phyloP scores from a whole-genome alignment of 2,797 vertebrate species.

The Ptychobarbus kaznakovi region DNA sequence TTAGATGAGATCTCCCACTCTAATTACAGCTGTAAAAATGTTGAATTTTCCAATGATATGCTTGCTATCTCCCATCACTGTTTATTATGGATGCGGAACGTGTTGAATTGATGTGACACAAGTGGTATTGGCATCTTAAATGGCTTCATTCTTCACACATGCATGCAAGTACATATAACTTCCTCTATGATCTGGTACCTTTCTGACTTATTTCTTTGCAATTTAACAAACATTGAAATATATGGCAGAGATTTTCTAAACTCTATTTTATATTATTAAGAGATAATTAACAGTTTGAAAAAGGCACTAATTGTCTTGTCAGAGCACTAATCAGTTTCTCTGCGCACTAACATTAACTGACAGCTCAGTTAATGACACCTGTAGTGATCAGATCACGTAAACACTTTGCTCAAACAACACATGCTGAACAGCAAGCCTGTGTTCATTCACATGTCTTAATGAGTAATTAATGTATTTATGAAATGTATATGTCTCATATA shows the following conservation, averaged over 20 bases:
- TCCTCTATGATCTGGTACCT: not conserved
- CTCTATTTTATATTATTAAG: constrained; percentile 31
- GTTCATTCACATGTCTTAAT: not conserved
- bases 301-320: constrained; percentile 34
- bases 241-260: constrained; percentile 2
- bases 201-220: not conserved
- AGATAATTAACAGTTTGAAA: constrained; percentile 40
- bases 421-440: constrained; percentile 1
- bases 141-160: constrained; percentile 11
- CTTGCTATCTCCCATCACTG: constrained; percentile 43
- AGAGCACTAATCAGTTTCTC: constrained; percentile 1
- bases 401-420: not conserved
- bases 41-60: constrained; percentile 48
- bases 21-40: constrained; percentile 47
- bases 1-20: constrained; percentile 27
- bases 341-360: constrained; percentile 12
- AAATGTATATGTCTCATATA: not conserved
- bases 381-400: constrained; percentile 20
- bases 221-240: constrained; percentile 2
- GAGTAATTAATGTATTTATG: not conserved
- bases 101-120: constrained; percentile 34
- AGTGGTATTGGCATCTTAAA: constrained; percentile 27
- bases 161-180: not conserved
- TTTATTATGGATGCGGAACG: constrained; percentile 38
- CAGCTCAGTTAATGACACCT: constrained; percentile 32